Percentiles rank a stretch among this genome's conserved stretches.
Evolutionary conservation across 1,140 invertebrate genomes (phyloP).

Genomic region (Dolichoris vasculosae): DNA sequence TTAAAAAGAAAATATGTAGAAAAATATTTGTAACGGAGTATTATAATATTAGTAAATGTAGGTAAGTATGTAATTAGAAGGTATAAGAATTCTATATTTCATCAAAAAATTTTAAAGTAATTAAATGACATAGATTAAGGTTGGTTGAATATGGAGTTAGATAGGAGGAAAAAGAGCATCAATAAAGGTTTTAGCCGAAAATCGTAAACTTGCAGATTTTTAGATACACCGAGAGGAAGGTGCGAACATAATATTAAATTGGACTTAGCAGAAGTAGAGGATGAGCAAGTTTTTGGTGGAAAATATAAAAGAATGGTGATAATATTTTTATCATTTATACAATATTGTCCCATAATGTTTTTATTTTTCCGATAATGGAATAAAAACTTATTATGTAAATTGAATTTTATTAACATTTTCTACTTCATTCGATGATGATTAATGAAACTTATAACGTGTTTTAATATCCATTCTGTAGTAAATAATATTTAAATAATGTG

Average conservation of each 20-base stretch:
- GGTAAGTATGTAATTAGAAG: too few species aligned
- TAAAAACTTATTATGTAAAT: neutral
- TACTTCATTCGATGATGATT: neutral
- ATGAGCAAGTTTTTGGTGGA: too few species aligned
- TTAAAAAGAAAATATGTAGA: too few species aligned
- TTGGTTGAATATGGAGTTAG: neutral
- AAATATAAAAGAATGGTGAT: too few species aligned
- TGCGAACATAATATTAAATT: too few species aligned
- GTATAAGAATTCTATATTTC: neutral
- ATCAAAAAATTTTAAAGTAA: neutral
- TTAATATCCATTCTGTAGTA: neutral
- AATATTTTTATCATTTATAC: neutral
- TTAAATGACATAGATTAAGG: neutral
- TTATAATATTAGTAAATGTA: too few species aligned
- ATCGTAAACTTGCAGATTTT: too few species aligned
- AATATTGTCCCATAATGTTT: neutral
- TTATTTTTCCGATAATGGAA: neutral
- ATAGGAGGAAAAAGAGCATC: too few species aligned
- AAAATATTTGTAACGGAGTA: too few species aligned
- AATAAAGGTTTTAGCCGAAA: too few species aligned
- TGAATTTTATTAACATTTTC: neutral
- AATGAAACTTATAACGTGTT: neutral
- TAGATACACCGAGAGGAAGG: too few species aligned
- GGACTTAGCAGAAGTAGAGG: too few species aligned
- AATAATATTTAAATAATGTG: neutral